Percentiles rank a stretch among this genome's conserved stretches.
Evolutionary conservation across 2,113 vertebrate genomes (phyloP).

Genomic region (Halichoeres trimaculatus): DNA sequence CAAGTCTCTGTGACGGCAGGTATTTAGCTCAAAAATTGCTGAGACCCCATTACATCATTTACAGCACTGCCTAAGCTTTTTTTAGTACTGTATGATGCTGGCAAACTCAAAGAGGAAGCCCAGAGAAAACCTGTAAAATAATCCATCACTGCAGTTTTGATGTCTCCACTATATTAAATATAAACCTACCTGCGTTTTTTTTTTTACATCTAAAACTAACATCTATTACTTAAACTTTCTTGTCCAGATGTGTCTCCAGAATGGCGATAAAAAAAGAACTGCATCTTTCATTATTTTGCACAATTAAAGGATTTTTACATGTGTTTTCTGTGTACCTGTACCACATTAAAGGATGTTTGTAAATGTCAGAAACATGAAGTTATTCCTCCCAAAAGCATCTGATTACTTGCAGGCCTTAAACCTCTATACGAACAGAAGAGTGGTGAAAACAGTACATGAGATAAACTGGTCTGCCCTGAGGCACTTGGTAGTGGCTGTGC

Average conservation of each 20-base stretch:
- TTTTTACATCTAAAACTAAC: conserved; percentile 1
- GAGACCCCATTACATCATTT: conserved; percentile 59
- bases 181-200: neutral
- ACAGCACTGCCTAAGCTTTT: conserved; percentile 40
- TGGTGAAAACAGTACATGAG: conserved; percentile 61
- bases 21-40: conserved; percentile 34
- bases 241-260: neutral
- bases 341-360: neutral
- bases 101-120: conserved; percentile 19
- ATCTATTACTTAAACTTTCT: conserved; percentile 2
- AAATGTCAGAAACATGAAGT: conserved; percentile 28
- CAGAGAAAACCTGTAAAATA: conserved; percentile 14
- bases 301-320: conserved; percentile 21
- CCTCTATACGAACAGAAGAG: conserved; percentile 21
- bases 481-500: conserved; percentile 71
- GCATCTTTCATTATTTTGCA: conserved; percentile 4
- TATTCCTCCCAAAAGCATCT: conserved; percentile 39
- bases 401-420: conserved; percentile 43
- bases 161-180: conserved; percentile 2
- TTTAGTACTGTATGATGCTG: conserved; percentile 10
- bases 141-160: conserved; percentile 16
- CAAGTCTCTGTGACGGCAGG: conserved; percentile 27
- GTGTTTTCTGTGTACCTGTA: neutral
- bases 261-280: conserved; percentile 3
- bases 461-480: conserved; percentile 72